phyloP scores from a whole-genome alignment of 2,797 vertebrate genomes.

The Lacerta agilis region DNA sequence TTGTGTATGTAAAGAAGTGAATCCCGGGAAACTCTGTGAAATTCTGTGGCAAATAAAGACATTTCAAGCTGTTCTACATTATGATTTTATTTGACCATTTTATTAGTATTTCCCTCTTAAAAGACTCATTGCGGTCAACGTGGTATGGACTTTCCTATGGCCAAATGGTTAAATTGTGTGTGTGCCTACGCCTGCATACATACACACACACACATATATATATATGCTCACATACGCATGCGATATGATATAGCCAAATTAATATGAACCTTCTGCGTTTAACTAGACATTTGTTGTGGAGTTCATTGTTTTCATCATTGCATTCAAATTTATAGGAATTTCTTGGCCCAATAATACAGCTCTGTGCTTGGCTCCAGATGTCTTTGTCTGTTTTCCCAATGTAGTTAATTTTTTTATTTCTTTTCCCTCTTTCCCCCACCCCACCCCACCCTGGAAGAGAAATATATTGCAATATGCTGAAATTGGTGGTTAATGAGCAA shows the following conservation, averaged over 20 bases:
- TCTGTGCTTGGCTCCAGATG: conserved; percentile 72
- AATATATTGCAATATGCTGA: conserved; percentile 1
- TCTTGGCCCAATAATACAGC: conserved; percentile 69
- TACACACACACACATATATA: no score
- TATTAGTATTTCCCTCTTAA: conserved; percentile 77
- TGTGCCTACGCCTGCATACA: background rate
- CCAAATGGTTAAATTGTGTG: background rate
- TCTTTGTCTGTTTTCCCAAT: conserved; percentile 68
- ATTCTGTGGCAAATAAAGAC: conserved; percentile 81
- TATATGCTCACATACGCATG: no score
- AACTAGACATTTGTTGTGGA: conserved; percentile 65
- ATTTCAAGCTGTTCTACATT: conserved; percentile 80
- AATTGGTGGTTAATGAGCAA: background rate
- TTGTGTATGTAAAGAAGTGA: conserved; percentile 70
- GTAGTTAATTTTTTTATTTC: conserved; percentile 44
- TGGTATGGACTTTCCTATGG: conserved; percentile 42
- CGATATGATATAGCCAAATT: conserved; percentile 31
- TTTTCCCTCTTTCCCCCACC: background rate
- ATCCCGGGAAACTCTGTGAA: conserved; percentile 75
- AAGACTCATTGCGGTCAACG: conserved; percentile 70
- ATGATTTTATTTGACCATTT: conserved; percentile 81
- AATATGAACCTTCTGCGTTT: conserved; percentile 56
- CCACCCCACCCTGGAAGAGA: background rate
- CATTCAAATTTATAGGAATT: conserved; percentile 78
- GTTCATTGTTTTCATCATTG: conserved; percentile 70